Conservation (phyloP, 2,797 vertebrate species). For the Australoheros facetus region DNA sequence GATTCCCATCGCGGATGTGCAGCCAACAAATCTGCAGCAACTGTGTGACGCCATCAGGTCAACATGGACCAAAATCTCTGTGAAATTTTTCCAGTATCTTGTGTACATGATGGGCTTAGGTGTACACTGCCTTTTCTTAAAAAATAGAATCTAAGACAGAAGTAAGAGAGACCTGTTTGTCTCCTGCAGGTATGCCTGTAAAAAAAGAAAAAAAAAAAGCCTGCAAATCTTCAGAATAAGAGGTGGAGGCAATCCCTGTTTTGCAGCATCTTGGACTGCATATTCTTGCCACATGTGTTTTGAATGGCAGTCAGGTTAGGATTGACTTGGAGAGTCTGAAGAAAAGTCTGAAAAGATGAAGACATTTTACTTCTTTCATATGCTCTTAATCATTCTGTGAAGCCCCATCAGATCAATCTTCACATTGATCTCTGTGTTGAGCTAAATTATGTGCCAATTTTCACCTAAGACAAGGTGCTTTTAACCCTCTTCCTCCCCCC, state of each 20-base stretch:
- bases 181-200: not conserved
- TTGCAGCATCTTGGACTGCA: not conserved
- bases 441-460: not conserved
- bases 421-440: not conserved
- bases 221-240: not conserved
- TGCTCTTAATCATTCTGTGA: not conserved
- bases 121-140: not conserved
- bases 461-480: not conserved
- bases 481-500: accelerated
- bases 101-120: not conserved
- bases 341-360: not conserved
- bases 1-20: not conserved
- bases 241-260: accelerated
- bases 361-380: not conserved
- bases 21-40: not conserved
- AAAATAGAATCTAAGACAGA: no score
- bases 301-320: not conserved
- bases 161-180: accelerated
- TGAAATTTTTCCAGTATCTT: not conserved
- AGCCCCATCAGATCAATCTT: not conserved
- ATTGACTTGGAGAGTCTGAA: not conserved
- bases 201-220: no score
- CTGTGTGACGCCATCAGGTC: accelerated
- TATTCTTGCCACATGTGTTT: not conserved
- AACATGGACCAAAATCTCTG: not conserved